Evolutionary conservation across 2,888 invertebrate species (phyloP), one percentile per base, ranked within the genome.

Genomic region (Andrena minutula): DNA sequence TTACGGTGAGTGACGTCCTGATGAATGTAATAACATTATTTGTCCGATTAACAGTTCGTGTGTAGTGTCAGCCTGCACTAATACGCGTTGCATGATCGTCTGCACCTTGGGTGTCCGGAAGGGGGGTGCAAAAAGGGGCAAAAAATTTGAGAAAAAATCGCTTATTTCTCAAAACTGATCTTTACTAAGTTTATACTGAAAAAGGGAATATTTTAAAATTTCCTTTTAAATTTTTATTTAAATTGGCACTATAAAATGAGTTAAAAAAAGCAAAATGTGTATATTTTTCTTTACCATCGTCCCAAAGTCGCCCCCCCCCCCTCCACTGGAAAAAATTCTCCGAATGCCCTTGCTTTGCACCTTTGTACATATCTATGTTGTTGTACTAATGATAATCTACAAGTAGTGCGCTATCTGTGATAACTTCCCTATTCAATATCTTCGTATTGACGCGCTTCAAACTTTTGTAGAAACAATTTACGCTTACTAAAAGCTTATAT

Each of bases 1-100:
- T 83, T 89, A 91, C 68, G 91, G 92, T 92, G 79, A 90, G 90
- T 64, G 1, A 75, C 49, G 5, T 35, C 6, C 10, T 35, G 10
- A 35, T 35, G 10, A 10, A 8, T 7, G 5, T 56, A 10, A n/a
- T 7, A 10, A 2, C 12, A 23, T n/a, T 32, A 61, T 60, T 61
- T 60, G 20, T 73, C 58, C 41, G 41, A 12, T 49, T 61, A n/a
- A 58, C 7, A 23, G 56, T 2, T 61, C 61, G 8, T 72, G 56
- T 47, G 23, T 65, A 53, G 12, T 23, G 2, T 63, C 58, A 26
- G 56, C 53, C 12, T 20, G 20, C 71, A 51, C 41, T 53, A 35
- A 73, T 73, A 69, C 20, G 69, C 16, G 26, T 78, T 64, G 68
- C 71, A 65, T 51, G 70, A 41, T 41, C 47, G n/a, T 58, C 26